These are phyloP conservation scores for Cariama cristata DNA, from an alignment of 2,113 vertebrate species.

Conservation along the genomic window DNA sequence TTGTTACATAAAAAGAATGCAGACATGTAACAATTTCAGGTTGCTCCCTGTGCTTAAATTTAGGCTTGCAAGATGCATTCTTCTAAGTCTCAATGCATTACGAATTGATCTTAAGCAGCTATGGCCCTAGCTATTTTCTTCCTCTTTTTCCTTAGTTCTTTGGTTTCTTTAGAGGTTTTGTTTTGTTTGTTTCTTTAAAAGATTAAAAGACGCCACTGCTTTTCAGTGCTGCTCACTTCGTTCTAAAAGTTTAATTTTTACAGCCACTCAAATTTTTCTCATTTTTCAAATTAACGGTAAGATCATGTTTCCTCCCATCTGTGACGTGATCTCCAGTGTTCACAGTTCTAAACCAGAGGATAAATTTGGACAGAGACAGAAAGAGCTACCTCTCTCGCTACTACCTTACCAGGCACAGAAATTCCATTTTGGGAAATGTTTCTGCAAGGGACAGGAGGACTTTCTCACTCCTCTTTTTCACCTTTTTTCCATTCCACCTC, in stretches of 20 bases:
- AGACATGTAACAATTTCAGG: background rate
- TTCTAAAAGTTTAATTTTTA: background rate
- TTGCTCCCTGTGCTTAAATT: background rate
- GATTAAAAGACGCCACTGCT: background rate
- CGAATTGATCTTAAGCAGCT: background rate
- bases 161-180: background rate
- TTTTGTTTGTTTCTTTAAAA: background rate
- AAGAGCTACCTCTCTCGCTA: background rate
- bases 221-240: background rate
- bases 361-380: background rate
- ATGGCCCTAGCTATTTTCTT: background rate
- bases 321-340: background rate
- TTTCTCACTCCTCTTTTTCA: background rate
- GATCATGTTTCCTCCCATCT: background rate
- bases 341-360: background rate
- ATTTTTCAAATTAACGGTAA: background rate
- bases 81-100: background rate
- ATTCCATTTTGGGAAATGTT: background rate
- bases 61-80: background rate
- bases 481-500: background rate
- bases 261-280: background rate
- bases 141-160: background rate
- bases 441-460: background rate
- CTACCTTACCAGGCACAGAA: background rate
- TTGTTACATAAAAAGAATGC: background rate